Conservation (phyloP, 2,888 invertebrate species). For the Xestia c-nigrum region DNA sequence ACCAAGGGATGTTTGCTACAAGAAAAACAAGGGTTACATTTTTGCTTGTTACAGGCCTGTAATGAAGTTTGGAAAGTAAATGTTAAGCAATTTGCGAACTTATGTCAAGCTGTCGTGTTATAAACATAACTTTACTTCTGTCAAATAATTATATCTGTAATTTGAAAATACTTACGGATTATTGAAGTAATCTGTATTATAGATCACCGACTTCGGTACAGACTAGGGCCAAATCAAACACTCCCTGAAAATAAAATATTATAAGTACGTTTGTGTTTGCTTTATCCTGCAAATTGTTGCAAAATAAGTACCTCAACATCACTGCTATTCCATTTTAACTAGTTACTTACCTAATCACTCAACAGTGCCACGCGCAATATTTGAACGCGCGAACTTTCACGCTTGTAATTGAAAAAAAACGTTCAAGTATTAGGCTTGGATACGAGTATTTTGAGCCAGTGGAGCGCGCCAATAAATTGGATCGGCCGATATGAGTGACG, state of each 20-base stretch:
- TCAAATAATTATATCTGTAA: not conserved
- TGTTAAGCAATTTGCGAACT: not conserved
- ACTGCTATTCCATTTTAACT: not conserved
- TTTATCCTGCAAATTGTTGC: not conserved
- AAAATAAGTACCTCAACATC: not conserved
- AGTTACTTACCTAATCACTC: not conserved
- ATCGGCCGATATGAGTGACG: conserved; percentile 45
- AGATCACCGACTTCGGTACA: not conserved
- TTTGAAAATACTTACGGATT: not conserved
- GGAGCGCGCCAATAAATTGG: conserved; percentile 50
- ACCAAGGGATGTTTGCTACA: not conserved
- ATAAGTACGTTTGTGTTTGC: not conserved
- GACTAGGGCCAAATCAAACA: not conserved
- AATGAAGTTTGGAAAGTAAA: not conserved
- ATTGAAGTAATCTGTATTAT: not conserved
- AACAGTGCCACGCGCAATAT: not conserved
- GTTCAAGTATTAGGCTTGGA: conserved; percentile 8
- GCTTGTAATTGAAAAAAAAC: conserved; percentile 11
- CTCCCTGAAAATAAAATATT: not conserved
- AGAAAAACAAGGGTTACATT: not conserved
- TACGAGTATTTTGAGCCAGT: conserved; percentile 38
- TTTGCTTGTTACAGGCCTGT: not conserved
- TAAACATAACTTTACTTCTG: not conserved
- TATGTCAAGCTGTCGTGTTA: not conserved
- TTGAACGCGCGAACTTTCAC: conserved; percentile 1